Evolutionary conservation across 1,140 invertebrate species (phyloP), one percentile per base, ranked within the genome.

Genomic region (Drosophila nebulosa): DNA sequence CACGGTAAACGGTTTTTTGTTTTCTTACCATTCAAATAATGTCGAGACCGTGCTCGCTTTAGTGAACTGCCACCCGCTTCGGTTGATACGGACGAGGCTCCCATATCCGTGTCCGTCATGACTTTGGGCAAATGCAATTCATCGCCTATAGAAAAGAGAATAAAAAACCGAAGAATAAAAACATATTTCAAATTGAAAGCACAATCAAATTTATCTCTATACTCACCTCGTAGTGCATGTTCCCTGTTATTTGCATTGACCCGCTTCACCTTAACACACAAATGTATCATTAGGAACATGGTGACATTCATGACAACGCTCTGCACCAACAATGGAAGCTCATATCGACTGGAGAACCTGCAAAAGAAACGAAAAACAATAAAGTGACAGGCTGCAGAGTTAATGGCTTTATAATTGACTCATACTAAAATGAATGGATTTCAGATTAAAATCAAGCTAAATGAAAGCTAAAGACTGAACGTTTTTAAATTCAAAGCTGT

Each of bases 331-430:
- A 99, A 93, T 69, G 98, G 98, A 88, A 96, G 92, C 92, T 99
- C 98, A 94, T 98, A 99, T 73, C 95, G 95, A 92, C 98, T 98
- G 55, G 98, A 98, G 95, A 99, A 99, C 98, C 98, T 99, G 92
- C 58, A 94, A 94, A 89, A 92, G 64, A 64, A 73, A 36, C 56
- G 69, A 60, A 64, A 65, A 59, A 74, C 10, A 59, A 24, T 24
- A 59, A 18, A n/a, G n/a, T 14, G 12, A 66, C 21, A 22, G 22
- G 10, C 16, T 59, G n/a, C n/a, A 77, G 65, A 69, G 69, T 69
- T 14, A 53, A 36, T 83, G 67, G 12, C 64, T 64, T 79, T 84
- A 60, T 75, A 83, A 81, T 83, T 81, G 70, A n/a, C 24, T n/a
- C 21, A 59, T 4, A 7, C 10, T n/a, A 68, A 12, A 30, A 18